Evolutionary conservation across 1,140 invertebrate genomes (phyloP), one percentile per base, ranked within the genome.

Genomic region (Brachionus rotundiformis): DNA sequence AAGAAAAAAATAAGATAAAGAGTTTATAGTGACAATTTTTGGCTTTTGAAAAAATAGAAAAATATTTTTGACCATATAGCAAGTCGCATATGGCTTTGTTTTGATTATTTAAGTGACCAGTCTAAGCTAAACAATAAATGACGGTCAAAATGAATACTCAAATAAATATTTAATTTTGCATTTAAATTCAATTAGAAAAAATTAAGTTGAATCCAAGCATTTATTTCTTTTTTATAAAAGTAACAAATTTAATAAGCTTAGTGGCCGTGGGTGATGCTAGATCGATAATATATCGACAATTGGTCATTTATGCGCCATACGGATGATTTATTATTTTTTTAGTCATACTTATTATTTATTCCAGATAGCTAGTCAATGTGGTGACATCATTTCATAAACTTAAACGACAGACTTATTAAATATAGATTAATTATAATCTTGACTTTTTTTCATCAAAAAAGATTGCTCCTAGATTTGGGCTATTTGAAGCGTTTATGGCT

Each of bases 131-230:
- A 68, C 63, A 68, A 33, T 33, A 68, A 68, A 68, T 19, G 33
- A 36, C 63, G 33, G 63, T n/a, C 29, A 68, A 33, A 36, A 68
- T 36, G 63, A 68, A 68, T 68, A 68, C 63, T 36, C 63, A 36
- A 36, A 68, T 68, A 68, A 68, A 68, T 68, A 68, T 68, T 68
- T 68, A 68, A 36, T 68, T 68, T 33, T 68, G 63, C 63, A 68
- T 68, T 68, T 68, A 68, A 68, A 68, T 68, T 68, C 63, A 68
- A 68, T 68, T 68, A 68, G 16, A 68, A 33, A 68, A 33, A 33
- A 68, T 68, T 36, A 68, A 68, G 29, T 11, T 13, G 19, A 68
- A 36, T 36, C 16, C 6, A 68, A 33, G 16, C 10, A 19, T 33
- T 33, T 68, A 3, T 36, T 16, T 33, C 4, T n/a, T n/a, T 68